Percentiles rank a stretch among this genome's conserved stretches.
These are phyloP conservation scores for Myotis brandtii DNA, from an alignment of 2,113 vertebrate species.

Conservation along the genomic window DNA sequence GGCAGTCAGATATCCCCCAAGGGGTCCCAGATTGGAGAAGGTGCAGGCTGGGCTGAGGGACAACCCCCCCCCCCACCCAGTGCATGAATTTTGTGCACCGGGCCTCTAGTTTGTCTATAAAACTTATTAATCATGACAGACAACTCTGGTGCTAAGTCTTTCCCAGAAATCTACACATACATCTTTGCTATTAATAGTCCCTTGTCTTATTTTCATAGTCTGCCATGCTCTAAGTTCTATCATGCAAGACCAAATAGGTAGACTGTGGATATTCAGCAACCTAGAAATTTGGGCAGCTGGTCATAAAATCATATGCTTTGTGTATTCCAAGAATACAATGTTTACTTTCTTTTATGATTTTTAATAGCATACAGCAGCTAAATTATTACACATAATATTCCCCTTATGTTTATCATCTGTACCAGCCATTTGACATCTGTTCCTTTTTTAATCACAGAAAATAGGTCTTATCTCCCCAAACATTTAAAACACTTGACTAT, in stretches of 20 bases:
- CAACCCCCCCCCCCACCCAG: no score
- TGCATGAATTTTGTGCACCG: no score
- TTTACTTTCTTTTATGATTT: slow-evolving; percentile 13
- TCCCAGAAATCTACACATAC: background rate
- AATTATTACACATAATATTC: background rate
- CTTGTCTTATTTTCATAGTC: slow-evolving; percentile 17
- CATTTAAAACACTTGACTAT: background rate
- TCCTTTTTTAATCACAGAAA: slow-evolving; percentile 31
- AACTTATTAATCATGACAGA: slow-evolving; percentile 11
- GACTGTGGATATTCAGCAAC: background rate
- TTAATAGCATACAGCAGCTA: background rate
- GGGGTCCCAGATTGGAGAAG: no score
- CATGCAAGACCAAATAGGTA: slow-evolving; percentile 8
- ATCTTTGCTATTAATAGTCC: background rate
- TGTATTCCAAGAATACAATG: background rate
- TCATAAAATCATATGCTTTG: background rate
- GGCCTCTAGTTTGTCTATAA: background rate
- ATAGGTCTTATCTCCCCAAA: background rate
- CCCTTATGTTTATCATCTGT: background rate
- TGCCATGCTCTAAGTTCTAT: background rate
- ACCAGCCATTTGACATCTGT: slow-evolving; percentile 1
- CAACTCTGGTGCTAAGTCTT: background rate
- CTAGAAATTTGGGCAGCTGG: background rate
- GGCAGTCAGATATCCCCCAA: no score
- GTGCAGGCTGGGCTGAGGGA: no score